These are phyloP conservation scores for Actinernus sp. DNA, from an alignment of 92 coral and sea anemone genomes.

Conservation along the genomic window DNA sequence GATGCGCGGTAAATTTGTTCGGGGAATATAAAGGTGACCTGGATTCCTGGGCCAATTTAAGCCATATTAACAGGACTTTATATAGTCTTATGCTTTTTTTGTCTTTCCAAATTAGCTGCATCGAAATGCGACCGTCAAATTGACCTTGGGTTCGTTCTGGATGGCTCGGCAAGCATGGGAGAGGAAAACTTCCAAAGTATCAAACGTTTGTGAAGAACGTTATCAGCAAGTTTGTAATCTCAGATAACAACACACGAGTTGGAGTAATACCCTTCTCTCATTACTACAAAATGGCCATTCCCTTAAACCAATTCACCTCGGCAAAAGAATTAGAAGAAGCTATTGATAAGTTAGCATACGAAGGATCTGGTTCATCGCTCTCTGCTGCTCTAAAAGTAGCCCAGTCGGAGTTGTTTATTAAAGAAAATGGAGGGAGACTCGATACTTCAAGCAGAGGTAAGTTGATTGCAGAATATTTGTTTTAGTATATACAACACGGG, in stretches of 20 bases:
- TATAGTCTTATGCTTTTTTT: no score
- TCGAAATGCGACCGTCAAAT: conserved; percentile 20
- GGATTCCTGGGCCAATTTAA: no score
- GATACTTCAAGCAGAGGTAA: no score
- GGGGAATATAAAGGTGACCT: no score
- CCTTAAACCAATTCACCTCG: conserved; percentile 12
- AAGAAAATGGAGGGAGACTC: conserved; percentile 20
- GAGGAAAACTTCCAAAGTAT: conserved; percentile 30
- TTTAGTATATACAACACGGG: no score
- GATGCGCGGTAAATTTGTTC: no score
- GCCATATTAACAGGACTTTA: no score
- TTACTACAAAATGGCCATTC: conserved; percentile 18
- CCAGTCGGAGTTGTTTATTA: conserved; percentile 18
- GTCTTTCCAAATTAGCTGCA: no score
- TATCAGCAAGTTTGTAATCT: conserved; percentile 6
- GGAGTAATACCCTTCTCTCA: conserved; percentile 43
- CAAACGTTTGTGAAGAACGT: conserved; percentile 23
- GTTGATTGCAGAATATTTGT: no score
- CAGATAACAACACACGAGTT: conserved; percentile 6
- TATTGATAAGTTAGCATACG: conserved; percentile 21
- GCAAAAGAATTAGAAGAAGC: conserved; percentile 6
- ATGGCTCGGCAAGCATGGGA: conserved; percentile 49
- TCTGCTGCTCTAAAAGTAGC: conserved; percentile 34
- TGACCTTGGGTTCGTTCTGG: conserved; percentile 36
- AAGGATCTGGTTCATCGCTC: conserved; percentile 24